Percentiles rank a stretch among this genome's conserved stretches.
These are phyloP conservation scores for Pteromalus puparum DNA, from an alignment of 1,140 invertebrate species.

Conservation along the genomic window DNA sequence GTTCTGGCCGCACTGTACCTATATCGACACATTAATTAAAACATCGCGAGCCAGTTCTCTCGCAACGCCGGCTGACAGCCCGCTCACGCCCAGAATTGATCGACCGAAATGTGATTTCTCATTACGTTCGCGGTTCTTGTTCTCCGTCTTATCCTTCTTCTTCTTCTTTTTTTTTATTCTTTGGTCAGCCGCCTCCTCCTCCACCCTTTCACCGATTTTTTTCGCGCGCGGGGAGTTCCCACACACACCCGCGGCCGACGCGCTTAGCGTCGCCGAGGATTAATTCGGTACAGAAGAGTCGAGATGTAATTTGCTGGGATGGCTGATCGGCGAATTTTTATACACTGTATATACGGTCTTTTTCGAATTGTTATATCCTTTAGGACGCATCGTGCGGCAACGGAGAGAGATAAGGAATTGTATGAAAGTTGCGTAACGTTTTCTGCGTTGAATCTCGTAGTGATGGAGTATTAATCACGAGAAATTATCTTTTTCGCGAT, in stretches of 20 bases:
- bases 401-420: no score
- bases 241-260: constrained; percentile 1
- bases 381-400: no score
- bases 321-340: background rate
- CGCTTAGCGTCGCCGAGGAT: background rate
- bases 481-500: background rate
- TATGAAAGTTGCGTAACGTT: no score
- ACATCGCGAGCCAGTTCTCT: constrained; percentile 57
- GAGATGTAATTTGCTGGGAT: background rate
- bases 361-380: no score
- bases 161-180: background rate
- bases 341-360: background rate
- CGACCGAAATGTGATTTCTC: constrained; percentile 55
- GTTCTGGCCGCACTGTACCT: constrained; percentile 34
- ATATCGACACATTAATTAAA: constrained; percentile 69
- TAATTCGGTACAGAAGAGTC: background rate
- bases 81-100: constrained; percentile 62
- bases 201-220: background rate
- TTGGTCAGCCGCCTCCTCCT: background rate
- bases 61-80: constrained; percentile 55
- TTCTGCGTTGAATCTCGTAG: no score
- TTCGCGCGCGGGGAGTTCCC: background rate
- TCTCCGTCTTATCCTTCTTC: background rate
- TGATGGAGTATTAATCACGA: background rate
- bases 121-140: constrained; percentile 43